phyloP scores from a whole-genome alignment of 1,140 invertebrate genomes.

The Drosophila suzukii region DNA sequence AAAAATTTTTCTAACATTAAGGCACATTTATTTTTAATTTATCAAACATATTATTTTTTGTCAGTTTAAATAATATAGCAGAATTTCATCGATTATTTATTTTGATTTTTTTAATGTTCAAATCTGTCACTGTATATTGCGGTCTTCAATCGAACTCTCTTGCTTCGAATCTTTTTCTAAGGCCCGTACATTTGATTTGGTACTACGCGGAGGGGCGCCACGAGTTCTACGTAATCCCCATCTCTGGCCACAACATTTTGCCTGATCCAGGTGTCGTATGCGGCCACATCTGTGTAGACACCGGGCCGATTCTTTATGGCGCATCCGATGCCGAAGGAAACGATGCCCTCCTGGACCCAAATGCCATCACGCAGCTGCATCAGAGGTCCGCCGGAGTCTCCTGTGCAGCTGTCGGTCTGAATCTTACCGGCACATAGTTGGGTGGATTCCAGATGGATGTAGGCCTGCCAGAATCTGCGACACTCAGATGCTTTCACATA shows the following conservation, averaged over 20 bases:
- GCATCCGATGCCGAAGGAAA: constrained; percentile 86
- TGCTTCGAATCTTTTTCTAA: too few species aligned
- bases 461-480: constrained; percentile 12
- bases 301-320: constrained; percentile 84
- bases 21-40: too few species aligned
- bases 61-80: too few species aligned
- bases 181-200: too few species aligned
- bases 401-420: constrained; percentile 87
- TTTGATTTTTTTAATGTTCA: too few species aligned
- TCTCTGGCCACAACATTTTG: constrained; percentile 46
- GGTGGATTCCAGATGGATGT: constrained; percentile 50
- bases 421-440: constrained; percentile 87
- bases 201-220: too few species aligned
- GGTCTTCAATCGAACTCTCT: too few species aligned
- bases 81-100: too few species aligned
- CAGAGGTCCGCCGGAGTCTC: constrained; percentile 90
- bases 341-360: constrained; percentile 86
- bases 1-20: too few species aligned
- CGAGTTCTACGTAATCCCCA: too few species aligned
- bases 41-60: too few species aligned
- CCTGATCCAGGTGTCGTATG: constrained; percentile 85
- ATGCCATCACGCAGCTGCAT: constrained; percentile 84
- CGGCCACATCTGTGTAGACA: constrained; percentile 85
- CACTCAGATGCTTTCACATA: constrained; percentile 21
- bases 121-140: too few species aligned